Evolutionary conservation across 2,888 invertebrate species (phyloP), one percentile per base, ranked within the genome.

Genomic region (Tetragnatha montana): DNA sequence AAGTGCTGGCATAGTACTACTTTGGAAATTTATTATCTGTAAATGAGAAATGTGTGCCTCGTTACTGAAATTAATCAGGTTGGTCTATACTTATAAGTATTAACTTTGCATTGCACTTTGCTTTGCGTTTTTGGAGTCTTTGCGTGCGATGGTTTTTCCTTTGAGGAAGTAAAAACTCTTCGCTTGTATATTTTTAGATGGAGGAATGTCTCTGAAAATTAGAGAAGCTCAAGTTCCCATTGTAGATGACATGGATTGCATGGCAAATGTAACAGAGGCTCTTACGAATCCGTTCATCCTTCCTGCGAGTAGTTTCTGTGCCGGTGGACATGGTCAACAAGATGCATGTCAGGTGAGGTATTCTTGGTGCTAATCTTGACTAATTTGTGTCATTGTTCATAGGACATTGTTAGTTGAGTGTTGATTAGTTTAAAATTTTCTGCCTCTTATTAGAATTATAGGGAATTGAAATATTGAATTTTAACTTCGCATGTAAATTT

Each of bases 261-360:
- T 98, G 70, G 98, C 98, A 93, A 97, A 97, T 0, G 98, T 98
- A 82, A 98, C 98, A 0, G 98, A 98, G 94, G 98, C 98, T 94
- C 97, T 97, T 92, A 47, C 73, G 0, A 80, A 70, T 10, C 75
- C 81, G 6, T 98, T 98, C 94, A 97, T 98, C 91, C 94, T 98
- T 92, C 98, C 98, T 10, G 97, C 97, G 2, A 97, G 97, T 93
- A 97, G 97, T 93, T 98, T 98, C 94, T 98, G 98, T 93, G 98
- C 98, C 0, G 98, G 98, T 6, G 98, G 98, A 0, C 97, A 97
- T 93, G 96, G 96, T 92, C 97, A 97, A 78, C 97, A 97, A 93
- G 98, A 98, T 93, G 98, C 98, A 14, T 98, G 97, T 92, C 98
- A 98, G 95, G 97, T 96, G 93, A 93, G 10, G 8, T 47, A 75